Conservation (phyloP, 2,888 invertebrate genomes). For the Amblyjoppa fuscipennis region DNA sequence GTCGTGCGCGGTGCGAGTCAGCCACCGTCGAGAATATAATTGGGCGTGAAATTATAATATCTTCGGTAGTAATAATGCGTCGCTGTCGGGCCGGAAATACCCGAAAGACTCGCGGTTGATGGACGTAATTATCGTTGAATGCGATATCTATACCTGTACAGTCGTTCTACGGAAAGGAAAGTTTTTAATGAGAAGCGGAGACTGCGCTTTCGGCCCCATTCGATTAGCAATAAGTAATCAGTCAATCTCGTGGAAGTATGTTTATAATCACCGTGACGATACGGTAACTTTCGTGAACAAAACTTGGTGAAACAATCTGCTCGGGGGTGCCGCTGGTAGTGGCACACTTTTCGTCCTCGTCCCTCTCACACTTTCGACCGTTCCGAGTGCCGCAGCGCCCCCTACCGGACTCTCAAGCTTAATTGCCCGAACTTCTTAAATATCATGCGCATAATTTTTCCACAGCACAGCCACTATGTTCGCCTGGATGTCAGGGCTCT, state of each 20-base stretch:
- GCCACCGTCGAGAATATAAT: not conserved
- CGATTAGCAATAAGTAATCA: constrained; percentile 65
- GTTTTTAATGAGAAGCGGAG: constrained; percentile 35
- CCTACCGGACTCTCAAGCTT: constrained; percentile 38
- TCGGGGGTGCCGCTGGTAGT: constrained; percentile 30
- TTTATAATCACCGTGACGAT: constrained; percentile 27
- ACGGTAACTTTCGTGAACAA: constrained; percentile 45
- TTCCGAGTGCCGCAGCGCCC: not conserved
- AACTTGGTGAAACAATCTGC: constrained; percentile 59
- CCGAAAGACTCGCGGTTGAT: not conserved
- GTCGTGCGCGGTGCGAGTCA: not conserved
- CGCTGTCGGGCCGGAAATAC: not conserved
- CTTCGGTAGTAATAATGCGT: constrained; percentile 14
- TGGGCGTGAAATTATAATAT: constrained; percentile 15
- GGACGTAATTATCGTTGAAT: not conserved
- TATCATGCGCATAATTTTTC: constrained; percentile 67
- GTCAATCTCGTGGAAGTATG: constrained; percentile 38
- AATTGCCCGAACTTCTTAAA: constrained; percentile 61
- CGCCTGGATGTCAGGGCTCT: not conserved
- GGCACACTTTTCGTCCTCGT: constrained; percentile 21
- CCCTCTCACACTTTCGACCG: not conserved
- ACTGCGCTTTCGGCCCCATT: constrained; percentile 34
- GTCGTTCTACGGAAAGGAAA: constrained; percentile 38
- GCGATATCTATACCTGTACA: not conserved
- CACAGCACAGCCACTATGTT: constrained; percentile 4